These are phyloP conservation scores for Pseudomyrmex pallidus DNA, from an alignment of 1,140 invertebrate genomes.

Conservation along the genomic window DNA sequence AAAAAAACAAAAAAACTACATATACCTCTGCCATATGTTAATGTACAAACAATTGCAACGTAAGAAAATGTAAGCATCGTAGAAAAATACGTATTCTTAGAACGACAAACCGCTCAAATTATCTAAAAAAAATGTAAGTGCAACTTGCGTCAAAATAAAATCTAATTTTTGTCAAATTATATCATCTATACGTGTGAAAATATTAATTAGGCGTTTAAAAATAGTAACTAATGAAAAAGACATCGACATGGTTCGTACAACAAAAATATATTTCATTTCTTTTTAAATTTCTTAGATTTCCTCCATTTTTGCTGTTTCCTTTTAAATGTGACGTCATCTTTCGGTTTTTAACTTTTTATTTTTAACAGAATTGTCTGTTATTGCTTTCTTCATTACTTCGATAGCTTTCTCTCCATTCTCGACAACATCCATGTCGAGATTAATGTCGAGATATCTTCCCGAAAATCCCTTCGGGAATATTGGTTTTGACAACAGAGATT, in stretches of 20 bases:
- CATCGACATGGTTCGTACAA: not conserved
- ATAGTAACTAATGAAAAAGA: constrained; percentile 18
- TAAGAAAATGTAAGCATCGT: constrained; percentile 4
- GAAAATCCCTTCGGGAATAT: constrained; percentile 89
- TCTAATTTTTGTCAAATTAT: constrained; percentile 37
- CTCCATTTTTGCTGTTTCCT: constrained; percentile 58
- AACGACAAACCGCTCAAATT: constrained; percentile 35
- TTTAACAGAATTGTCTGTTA: constrained; percentile 74
- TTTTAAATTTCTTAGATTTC: constrained; percentile 54
- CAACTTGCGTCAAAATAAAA: constrained; percentile 47
- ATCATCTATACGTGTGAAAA: not conserved
- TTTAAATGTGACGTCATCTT: constrained; percentile 49
- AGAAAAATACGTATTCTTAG: constrained; percentile 27
- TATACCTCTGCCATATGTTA: constrained; percentile 63
- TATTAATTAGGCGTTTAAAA: constrained; percentile 36
- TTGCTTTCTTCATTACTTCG: constrained; percentile 85
- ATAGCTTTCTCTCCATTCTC: constrained; percentile 83
- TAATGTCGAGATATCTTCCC: constrained; percentile 88
- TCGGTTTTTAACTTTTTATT: constrained; percentile 65
- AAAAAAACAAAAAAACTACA: constrained; percentile 58
- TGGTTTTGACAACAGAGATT: constrained; percentile 86
- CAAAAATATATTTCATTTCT: constrained; percentile 49
- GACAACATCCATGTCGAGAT: constrained; percentile 71
- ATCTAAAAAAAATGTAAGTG: constrained; percentile 29
- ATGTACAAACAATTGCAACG: constrained; percentile 58